Conservation (phyloP, 2,797 vertebrate species). For the Sphenopsis melanotis region DNA sequence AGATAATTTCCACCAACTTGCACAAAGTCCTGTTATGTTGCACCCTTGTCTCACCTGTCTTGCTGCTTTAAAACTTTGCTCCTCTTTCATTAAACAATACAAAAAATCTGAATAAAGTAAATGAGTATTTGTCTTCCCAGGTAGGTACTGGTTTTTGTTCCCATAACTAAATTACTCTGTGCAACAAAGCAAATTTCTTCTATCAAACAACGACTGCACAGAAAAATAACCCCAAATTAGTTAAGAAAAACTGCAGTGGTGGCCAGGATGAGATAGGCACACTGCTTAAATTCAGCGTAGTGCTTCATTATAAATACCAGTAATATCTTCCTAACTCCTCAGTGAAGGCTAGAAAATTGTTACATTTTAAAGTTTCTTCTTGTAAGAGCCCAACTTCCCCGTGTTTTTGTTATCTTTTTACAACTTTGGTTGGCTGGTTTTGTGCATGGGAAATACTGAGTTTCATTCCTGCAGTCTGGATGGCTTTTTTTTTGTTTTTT, state of each 20-base stretch:
- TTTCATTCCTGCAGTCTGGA: not conserved
- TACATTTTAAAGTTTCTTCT: not conserved
- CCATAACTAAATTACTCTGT: not conserved
- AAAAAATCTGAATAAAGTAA: not conserved
- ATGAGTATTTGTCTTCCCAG: not conserved
- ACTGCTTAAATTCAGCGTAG: not conserved
- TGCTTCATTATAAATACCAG: not conserved
- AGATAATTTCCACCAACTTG: not conserved
- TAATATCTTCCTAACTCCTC: not conserved
- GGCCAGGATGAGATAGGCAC: not conserved
- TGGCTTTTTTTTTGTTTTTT: not conserved
- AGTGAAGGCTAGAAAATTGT: not conserved
- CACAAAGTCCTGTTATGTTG: not conserved
- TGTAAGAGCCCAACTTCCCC: not conserved
- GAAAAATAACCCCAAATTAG: not conserved
- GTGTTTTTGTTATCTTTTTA: not conserved
- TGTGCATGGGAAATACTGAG: not conserved
- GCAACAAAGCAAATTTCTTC: not conserved
- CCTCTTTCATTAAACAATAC: not conserved
- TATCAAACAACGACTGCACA: not conserved
- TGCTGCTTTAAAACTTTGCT: not conserved
- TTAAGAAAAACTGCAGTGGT: not conserved
- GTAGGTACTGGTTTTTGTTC: not conserved
- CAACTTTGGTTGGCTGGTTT: accelerated
- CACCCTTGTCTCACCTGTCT: not conserved